Conservation (phyloP, 2,113 vertebrate genomes). For the Myiopsitta monachus region DNA sequence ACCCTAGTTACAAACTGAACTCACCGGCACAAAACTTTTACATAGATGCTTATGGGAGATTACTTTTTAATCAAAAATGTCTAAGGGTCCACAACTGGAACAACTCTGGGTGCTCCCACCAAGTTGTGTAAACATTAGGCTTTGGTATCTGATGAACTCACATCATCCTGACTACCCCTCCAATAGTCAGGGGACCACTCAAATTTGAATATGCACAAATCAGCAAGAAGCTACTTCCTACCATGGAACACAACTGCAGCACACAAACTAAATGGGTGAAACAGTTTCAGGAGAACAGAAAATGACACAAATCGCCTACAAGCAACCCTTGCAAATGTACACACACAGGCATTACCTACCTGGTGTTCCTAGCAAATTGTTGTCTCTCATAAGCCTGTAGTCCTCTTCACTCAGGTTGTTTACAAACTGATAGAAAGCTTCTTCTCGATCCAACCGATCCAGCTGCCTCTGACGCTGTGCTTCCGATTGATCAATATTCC, state of each 20-base stretch:
- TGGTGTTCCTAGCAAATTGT: constrained; percentile 96
- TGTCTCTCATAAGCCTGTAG: constrained; percentile 98
- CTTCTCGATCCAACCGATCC: constrained; percentile 92
- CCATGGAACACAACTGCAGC: background rate
- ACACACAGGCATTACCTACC: constrained; percentile 72
- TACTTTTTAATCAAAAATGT: background rate
- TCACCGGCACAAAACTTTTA: background rate
- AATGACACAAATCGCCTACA: background rate
- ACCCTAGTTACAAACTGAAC: background rate
- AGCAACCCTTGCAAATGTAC: background rate
- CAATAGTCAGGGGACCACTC: background rate
- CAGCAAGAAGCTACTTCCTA: background rate
- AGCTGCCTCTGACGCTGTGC: constrained; percentile 90
- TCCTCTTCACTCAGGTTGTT: constrained; percentile 98
- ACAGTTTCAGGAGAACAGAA: background rate
- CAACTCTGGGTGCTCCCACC: background rate
- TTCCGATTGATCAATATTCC: constrained; percentile 87
- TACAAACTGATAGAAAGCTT: constrained; percentile 98
- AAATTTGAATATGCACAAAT: background rate
- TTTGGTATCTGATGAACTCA: background rate
- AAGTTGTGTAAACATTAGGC: background rate
- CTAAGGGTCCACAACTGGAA: background rate
- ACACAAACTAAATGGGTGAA: background rate
- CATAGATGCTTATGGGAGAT: background rate
- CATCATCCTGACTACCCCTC: background rate